Conservation (phyloP, 2,888 invertebrate species). For the Neoascia interrupta region DNA sequence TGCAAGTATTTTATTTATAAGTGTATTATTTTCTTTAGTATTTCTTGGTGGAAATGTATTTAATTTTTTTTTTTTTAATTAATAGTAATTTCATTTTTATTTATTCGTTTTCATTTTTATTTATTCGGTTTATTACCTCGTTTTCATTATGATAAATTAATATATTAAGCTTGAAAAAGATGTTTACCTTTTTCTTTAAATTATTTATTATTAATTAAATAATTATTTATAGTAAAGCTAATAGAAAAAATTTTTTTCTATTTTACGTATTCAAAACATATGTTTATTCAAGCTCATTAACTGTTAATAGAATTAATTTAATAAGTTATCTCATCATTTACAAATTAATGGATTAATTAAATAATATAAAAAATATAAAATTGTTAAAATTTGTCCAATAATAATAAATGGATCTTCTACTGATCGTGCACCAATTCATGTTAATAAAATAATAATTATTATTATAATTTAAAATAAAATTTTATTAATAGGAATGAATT, state of each 20-base stretch:
- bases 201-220: slow-evolving; percentile 81
- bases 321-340: too few relatives aligned
- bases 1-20: slow-evolving; percentile 86
- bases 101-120: slow-evolving; percentile 86
- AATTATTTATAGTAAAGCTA: slow-evolving; percentile 81
- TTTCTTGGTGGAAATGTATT: slow-evolving; percentile 82
- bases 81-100: slow-evolving; percentile 82
- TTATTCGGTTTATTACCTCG: slow-evolving; percentile 85
- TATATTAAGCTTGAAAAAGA: slow-evolving; percentile 84
- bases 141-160: slow-evolving; percentile 88
- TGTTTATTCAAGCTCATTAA: too few relatives aligned
- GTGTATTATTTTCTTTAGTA: slow-evolving; percentile 82
- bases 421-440: too few relatives aligned
- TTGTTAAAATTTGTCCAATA: too few relatives aligned
- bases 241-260: too few relatives aligned
- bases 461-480: too few relatives aligned
- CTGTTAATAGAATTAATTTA: slow-evolving; percentile 85
- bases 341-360: too few relatives aligned
- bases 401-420: slow-evolving; percentile 85
- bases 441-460: too few relatives aligned
- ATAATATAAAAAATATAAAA: too few relatives aligned
- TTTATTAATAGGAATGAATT: too few relatives aligned
- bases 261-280: slow-evolving; percentile 87
- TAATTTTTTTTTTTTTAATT: slow-evolving; percentile 81
- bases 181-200: slow-evolving; percentile 84